Evolutionary conservation across 2,888 invertebrate genomes (phyloP), one percentile per base, ranked within the genome.

Genomic region (Pterostichus niger): DNA sequence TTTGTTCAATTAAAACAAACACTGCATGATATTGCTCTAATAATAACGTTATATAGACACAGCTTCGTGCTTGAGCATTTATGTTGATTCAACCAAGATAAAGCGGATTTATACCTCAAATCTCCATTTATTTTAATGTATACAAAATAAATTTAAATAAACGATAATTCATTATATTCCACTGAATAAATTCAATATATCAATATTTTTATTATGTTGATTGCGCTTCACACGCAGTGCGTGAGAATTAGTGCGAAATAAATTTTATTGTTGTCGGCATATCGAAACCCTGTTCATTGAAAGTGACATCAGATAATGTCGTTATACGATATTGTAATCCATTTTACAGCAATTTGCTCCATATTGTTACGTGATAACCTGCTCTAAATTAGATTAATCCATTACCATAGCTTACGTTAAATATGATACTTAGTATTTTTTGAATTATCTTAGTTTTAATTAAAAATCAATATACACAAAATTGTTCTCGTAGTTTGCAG

Each of bases 261-360:
- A 64, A 64, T 35, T 64, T 64, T 64, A 64, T 64, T 35, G 35
- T 35, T 31, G 3, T n/a, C 13, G 64, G 31, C 4, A 33, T 64
- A 64, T 35, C 64, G 33, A 13, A 13, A 6, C 49, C 35, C 35
- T 71, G 10, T 46, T 71, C 46, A 71, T 71, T 71, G 71, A 44
- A 71, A 24, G 15, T 46, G 71, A 71, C 71, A 71, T 44, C 71
- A 44, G 44, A 71, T 71, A 71, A 71, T 71, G 24, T 11, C n/a
- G 46, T 71, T 71, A 71, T 71, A n/a, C n/a, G n/a, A n/a, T n/a
- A 71, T 71, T 71, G 40, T 68, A 71, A 71, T 71, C 46, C 46
- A 71, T 71, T 71, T 71, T 71, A 71, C 71, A 71, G 49, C 46
- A 71, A 71, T 46, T 71, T 71, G 71, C 46, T 17, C 31, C 24